Evolutionary conservation across 2,797 vertebrate species (phyloP), one percentile per base, ranked within the genome.

Genomic region (Lindbergichthys nudifrons): DNA sequence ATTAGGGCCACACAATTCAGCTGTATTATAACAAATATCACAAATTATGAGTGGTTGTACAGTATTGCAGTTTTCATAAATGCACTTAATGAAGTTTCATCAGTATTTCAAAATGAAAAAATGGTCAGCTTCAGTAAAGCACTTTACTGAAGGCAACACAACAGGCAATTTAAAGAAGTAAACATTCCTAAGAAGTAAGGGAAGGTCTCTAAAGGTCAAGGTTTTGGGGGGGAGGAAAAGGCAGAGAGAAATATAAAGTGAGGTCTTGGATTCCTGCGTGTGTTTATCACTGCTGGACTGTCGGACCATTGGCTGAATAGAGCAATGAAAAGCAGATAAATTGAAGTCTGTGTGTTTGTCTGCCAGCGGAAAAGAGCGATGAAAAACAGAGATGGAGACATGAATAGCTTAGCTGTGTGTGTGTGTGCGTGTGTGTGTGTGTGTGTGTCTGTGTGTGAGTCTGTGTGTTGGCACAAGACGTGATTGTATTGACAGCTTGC

Each of bases 401-500:
- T 74, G 76, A 85, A 86, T 79, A 77, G 77, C 77, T 70, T 51
- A 59, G 59, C 7, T 3, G 42, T 42, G 30, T 32, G 30, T 32
- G 30, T 32, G 30, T 32, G 5, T 32, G 30, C 32, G 5, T 32
- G 30, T 32, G 30, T 56, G 66, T 16, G 1, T 53, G 39, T 73
- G 39, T 36, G 48, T 73, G 39, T 51, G 72, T 57, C 54, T 58
- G 58, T 65, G 69, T 57, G 52, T 63, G 72, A 51, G 45, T 60
- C 70, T 56, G 62, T 15, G 46, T 26, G 61, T 21, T 73, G 75
- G 77, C 36, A 70, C 69, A 56, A 61, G 61, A 48, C 0, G 14
- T 63, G 71, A 87, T 89, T 76, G 77, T 85, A 88, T 89, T 85
- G 89, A 88, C 79, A 83, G 78, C 73, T 41, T 75, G 64, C 83